These are phyloP conservation scores for Ifrita kowaldi DNA, from an alignment of 2,113 vertebrate species.

Conservation along the genomic window DNA sequence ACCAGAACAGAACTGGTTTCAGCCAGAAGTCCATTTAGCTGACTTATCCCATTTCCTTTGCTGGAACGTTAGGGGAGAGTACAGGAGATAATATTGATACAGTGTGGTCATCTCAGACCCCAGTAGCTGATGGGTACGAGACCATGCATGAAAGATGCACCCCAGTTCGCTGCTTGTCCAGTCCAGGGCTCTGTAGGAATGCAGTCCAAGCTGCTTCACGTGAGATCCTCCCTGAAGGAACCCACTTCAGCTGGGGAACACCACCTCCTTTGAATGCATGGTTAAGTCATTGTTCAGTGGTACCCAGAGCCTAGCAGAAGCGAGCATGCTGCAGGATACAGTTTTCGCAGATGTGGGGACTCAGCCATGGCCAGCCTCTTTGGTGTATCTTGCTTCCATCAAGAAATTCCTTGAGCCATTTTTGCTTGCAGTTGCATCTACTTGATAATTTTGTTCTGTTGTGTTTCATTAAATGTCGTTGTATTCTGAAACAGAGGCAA, in stretches of 20 bases:
- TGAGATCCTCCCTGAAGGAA: neutral
- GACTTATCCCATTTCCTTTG: neutral
- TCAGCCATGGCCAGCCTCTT: neutral
- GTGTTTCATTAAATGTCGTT: neutral
- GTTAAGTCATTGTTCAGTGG: neutral
- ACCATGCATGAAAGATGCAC: too few relatives aligned
- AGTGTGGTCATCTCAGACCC: neutral
- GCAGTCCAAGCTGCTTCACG: neutral
- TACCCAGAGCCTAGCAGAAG: neutral
- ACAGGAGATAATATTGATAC: fast-evolving
- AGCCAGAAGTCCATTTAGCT: neutral
- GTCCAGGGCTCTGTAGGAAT: neutral
- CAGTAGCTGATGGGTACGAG: neutral
- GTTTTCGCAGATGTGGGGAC: neutral
- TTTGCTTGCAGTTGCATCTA: neutral
- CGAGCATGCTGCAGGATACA: neutral
- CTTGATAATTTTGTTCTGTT: neutral
- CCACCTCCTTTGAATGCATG: neutral
- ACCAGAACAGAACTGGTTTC: neutral
- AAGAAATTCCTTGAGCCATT: neutral
- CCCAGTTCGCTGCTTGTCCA: neutral
- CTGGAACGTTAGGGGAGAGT: neutral
- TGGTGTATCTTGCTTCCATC: neutral
- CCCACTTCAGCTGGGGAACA: neutral
- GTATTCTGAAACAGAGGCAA: neutral